Base-by-base conservation (phyloP, 2,888 invertebrate species). In the Aphodius granarius region DNA sequence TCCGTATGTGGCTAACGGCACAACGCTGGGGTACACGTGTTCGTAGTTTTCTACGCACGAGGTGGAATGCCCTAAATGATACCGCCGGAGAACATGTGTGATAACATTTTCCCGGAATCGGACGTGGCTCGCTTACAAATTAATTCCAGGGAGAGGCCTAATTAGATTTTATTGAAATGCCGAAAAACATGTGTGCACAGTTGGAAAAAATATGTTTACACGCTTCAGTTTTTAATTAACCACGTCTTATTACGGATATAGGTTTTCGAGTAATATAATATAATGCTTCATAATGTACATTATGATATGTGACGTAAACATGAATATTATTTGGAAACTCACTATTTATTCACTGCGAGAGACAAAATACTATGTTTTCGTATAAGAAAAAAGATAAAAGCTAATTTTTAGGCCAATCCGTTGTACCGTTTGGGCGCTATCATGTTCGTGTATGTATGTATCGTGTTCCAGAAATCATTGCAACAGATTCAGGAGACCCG, bases 51-150 rank as follows among this genome's bases (percentile, higher is more conserved):
- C 19, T 68, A 43, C 43, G 43, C 43, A 43, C 68, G 68, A 68
- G n/a, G 22, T n/a, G 68, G 68, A 21, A 68, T 68, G 68, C 68
- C 68, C 68, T 22, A 68, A 68, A 68, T 68, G 68, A 68, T 68
- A 68, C 68, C 66, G 17, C 15, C 68, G 68, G 19, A 68, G 68
- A 68, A 22, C 68, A 22, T 68, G 68, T 68, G 68, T 22, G 68
- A 68, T 68, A 68, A 68, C 68, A 22, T 20, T 22, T 68, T 68
- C 68, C 20, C 18, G 21, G 68, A 68, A 68, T 22, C n/a, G 68
- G 22, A 68, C 22, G 68, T 68, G 68, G 22, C 68, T 16, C n/a
- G 68, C 68, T 68, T 68, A 19, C 20, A 68, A 68, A 68, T 68
- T 68, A 68, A 68, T 68, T 22, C 68, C 6, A 13, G 22, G 68